Conservation (phyloP, 2,797 vertebrate species). For the Todus mexicanus region DNA sequence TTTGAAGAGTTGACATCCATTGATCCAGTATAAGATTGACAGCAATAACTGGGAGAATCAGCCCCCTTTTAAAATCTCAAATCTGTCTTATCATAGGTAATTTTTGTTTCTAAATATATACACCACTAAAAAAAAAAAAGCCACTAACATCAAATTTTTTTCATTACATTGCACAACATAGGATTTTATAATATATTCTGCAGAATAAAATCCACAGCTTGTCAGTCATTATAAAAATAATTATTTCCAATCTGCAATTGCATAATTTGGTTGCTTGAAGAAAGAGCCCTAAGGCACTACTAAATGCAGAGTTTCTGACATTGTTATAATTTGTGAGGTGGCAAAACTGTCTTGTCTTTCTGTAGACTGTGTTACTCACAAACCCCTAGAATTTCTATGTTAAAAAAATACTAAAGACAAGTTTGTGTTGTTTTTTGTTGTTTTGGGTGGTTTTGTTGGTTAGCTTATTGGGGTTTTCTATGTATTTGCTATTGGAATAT, state of each 20-base stretch:
- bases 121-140: too few relatives aligned
- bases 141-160: background rate
- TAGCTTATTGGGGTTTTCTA: rapidly evolving
- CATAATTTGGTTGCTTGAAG: conserved; percentile 51
- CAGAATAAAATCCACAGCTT: conserved; percentile 17
- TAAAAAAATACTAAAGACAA: background rate
- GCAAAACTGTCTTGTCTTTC: conserved; percentile 8
- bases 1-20: background rate
- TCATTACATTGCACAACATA: background rate
- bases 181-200: conserved; percentile 1
- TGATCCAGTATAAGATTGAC: background rate
- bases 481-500: background rate
- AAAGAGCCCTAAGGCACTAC: conserved; percentile 44
- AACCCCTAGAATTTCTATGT: rapidly evolving
- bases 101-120: background rate
- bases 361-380: background rate
- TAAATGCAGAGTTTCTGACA: background rate
- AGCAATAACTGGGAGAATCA: background rate
- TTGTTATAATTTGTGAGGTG: background rate
- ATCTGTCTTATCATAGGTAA: background rate
- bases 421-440: background rate
- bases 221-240: conserved; percentile 38
- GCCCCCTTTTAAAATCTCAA: background rate
- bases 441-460: background rate
- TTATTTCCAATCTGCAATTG: conserved; percentile 16